These are phyloP conservation scores for Ischnura elegans DNA, from an alignment of 2,888 invertebrate species.

Conservation along the genomic window DNA sequence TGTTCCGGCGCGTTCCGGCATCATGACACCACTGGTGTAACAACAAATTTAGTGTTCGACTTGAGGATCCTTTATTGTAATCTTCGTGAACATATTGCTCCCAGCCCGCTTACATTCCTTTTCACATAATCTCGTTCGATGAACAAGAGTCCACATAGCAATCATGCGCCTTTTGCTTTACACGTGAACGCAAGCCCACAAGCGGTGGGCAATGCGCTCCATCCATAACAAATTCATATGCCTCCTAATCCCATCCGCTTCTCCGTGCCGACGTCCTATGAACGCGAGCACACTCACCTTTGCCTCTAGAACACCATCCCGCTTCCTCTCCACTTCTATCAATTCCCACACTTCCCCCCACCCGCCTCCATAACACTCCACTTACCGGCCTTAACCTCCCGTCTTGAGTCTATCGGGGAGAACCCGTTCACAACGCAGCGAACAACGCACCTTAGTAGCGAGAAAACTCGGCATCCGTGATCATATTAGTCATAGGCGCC, in stretches of 20 bases:
- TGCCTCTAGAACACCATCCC: not conserved
- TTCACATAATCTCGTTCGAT: slow-evolving; percentile 3
- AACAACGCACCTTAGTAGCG: too few relatives aligned
- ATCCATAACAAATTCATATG: slow-evolving; percentile 1
- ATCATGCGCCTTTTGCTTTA: not conserved
- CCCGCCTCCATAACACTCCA: not conserved
- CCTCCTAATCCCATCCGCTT: not conserved
- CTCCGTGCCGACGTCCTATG: not conserved
- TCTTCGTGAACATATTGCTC: too few relatives aligned
- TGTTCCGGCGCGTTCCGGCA: too few relatives aligned
- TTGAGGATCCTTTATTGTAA: too few relatives aligned
- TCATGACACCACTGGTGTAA: too few relatives aligned
- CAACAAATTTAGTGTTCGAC: too few relatives aligned
- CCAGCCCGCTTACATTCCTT: not conserved
- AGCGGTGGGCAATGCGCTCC: not conserved
- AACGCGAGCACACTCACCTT: not conserved
- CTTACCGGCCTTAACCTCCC: not conserved
- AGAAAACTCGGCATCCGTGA: too few relatives aligned
- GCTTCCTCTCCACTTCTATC: not conserved
- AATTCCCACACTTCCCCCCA: not conserved
- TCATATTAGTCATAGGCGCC: too few relatives aligned
- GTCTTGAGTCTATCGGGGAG: too few relatives aligned
- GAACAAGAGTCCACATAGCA: not conserved
- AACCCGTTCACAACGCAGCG: too few relatives aligned
- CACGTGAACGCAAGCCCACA: not conserved